Evolutionary conservation across 1,140 invertebrate genomes (phyloP), one percentile per base, ranked within the genome.

Genomic region (Heliconius hewitsoni): DNA sequence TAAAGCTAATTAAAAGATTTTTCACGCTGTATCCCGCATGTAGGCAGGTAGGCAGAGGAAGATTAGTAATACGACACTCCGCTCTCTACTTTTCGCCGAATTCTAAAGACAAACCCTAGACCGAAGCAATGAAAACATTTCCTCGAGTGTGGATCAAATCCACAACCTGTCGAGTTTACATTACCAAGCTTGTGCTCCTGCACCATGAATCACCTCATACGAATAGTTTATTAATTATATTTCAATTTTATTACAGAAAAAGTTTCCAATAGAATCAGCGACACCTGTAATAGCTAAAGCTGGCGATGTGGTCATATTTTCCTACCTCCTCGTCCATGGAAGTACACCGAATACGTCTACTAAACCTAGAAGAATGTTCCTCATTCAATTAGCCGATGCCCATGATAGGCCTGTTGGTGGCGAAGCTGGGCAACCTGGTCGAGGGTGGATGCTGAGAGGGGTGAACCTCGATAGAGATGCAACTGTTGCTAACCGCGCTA

Each of bases 311-410:
- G 90, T 96, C 8, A 91, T 96, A 37, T 96, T 96, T 84, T 96
- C 96, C 0, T 96, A 96, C 85, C 89, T 96, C 3, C 85, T 96
- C 23, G 85, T 96, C 19, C 96, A 96, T 86, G 96, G 96, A 13
- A 96, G 96, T 60, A 96, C 96, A 23, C 81, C 95, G 19, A 96
- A 96, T 86, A 81, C 88, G 5, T 96, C 96, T 2, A 85, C 82
- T 4, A 84, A 91, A 30, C 85, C 92, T 0, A 91, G 96, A 4
- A 88, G 96, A 0, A 96, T 96, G 96, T 95, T 96, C 79, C 91
- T 96, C 2, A 87, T 95, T 3, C 96, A 96, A 91, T 84, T 96
- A 16, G 90, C 90, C 74, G 90, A 93, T 2, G 96, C 95, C 0
- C 95, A 96, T 42, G 96, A 96, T 80, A 92, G 94, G 50, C 95